Evolutionary conservation across 2,888 invertebrate species (phyloP).

Genomic region (Epinotia brunnichana): DNA sequence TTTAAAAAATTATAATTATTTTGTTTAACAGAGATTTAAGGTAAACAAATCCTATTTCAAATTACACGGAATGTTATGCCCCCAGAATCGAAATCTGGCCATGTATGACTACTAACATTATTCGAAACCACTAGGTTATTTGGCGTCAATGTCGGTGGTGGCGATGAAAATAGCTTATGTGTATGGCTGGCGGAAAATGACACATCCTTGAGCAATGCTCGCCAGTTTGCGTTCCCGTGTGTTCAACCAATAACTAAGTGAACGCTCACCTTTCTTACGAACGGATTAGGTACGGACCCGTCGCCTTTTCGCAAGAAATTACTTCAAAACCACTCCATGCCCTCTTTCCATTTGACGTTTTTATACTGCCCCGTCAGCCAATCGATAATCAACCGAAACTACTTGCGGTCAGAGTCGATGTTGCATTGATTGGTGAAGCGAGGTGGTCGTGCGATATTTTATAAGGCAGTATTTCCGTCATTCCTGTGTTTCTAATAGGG

Average conservation of each 20-base stretch:
- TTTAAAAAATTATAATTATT: too few species aligned
- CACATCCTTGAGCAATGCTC: slow-evolving; percentile 16
- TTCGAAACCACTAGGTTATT: too few species aligned
- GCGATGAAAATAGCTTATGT: background rate
- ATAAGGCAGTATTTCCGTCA: slow-evolving; percentile 38
- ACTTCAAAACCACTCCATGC: slow-evolving; percentile 54
- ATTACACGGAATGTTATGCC: too few species aligned
- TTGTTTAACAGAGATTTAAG: too few species aligned
- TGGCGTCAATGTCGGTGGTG: too few species aligned
- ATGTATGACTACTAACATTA: too few species aligned
- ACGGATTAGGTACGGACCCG: slow-evolving; percentile 69
- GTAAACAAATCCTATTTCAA: too few species aligned
- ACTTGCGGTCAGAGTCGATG: background rate
- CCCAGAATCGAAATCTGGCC: too few species aligned
- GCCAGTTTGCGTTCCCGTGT: slow-evolving; percentile 49
- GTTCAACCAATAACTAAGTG: slow-evolving; percentile 51
- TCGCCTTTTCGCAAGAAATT: slow-evolving; percentile 62
- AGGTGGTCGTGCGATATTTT: slow-evolving; percentile 25
- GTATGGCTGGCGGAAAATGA: background rate
- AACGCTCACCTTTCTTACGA: slow-evolving; percentile 66
- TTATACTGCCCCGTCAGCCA: slow-evolving; percentile 32
- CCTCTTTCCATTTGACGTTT: slow-evolving; percentile 46
- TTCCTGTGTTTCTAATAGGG: slow-evolving; percentile 22
- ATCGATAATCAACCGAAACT: slow-evolving; percentile 24
- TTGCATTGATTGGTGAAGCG: background rate